Evolutionary conservation across 2,888 invertebrate species (phyloP).

Genomic region (Geotrupes spiniger): DNA sequence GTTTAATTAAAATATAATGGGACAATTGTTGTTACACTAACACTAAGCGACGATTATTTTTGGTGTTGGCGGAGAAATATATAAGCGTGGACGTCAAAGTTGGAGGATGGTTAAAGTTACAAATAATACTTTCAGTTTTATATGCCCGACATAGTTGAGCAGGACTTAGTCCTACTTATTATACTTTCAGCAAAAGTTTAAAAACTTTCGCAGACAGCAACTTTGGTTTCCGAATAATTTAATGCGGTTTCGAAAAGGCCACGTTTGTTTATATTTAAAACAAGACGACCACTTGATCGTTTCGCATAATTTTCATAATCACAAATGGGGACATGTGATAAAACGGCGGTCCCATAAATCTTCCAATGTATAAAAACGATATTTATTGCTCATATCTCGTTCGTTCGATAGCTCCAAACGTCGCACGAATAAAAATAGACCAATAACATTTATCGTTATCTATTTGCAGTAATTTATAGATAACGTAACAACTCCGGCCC

Average conservation of each 20-base stretch:
- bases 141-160: constrained; percentile 39
- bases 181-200: constrained; percentile 46
- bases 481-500: constrained; percentile 25
- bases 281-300: no score
- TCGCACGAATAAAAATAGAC: constrained; percentile 27
- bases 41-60: no score
- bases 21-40: no score
- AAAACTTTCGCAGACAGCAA: constrained; percentile 37
- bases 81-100: no score
- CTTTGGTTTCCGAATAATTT: constrained; percentile 36
- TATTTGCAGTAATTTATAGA: constrained; percentile 26
- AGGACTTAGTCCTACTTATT: constrained; percentile 44
- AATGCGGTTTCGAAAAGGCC: constrained; percentile 14
- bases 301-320: no score
- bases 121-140: constrained; percentile 36
- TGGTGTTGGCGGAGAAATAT: no score
- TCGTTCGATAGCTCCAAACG: constrained; percentile 14
- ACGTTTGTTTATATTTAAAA: no score
- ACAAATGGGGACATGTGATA: no score
- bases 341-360: no score
- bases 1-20: no score
- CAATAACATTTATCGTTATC: constrained; percentile 31
- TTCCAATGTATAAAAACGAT: constrained; percentile 5
- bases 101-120: constrained; percentile 10
- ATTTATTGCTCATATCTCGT: constrained; percentile 9